Evolutionary conservation across 2,888 invertebrate species (phyloP), one percentile per base, ranked within the genome.

Genomic region (Nipponacmea schrenckii): DNA sequence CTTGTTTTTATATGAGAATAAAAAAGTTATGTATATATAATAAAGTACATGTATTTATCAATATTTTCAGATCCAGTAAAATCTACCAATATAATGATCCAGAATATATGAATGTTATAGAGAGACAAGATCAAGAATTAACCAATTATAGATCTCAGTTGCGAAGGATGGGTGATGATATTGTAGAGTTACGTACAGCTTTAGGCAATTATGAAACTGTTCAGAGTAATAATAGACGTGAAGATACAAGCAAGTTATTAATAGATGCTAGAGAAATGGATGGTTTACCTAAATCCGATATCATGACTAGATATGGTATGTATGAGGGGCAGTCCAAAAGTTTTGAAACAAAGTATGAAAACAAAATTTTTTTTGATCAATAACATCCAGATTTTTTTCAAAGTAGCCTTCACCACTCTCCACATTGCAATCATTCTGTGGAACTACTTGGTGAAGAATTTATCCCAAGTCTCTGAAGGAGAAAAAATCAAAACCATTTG

Each of bases 131-230:
- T 77, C 76, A 80, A 66, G 88, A 88, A 74, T 73, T 87, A 66
- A 84, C 84, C 65, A 83, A 83, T 72, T 88, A 88, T 75, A 75
- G 87, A 44, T 71, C 76, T 2, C 87, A 87, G 8, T 84, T 87
- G 0, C 84, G 83, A 64, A 83, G 82, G 69, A 88, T 88, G 88
- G 88, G 87, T 8, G 78, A 81, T 45, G 88, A 88, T 72, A 86
- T 88, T 65, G 64, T 88, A 2, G 75, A 82, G 0, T 78, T 88
- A 20, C 56, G 56, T 56, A 56, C 56, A 56, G 20, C 56, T 8
- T 24, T 56, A 24, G 56, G 56, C 4, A 56, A 56, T 56, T 24
- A 56, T 14, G 56, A 56, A 24, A 56, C 56, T 10, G 56, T 56
- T 20, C 56, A 56, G 24, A 56, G 56, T 56, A 56, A 56, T 56